A percentile compares a stretch with the other conserved stretches of the same genome.
phyloP scores from a whole-genome alignment of 2,113 vertebrate species.

The Cyanistes caeruleus region DNA sequence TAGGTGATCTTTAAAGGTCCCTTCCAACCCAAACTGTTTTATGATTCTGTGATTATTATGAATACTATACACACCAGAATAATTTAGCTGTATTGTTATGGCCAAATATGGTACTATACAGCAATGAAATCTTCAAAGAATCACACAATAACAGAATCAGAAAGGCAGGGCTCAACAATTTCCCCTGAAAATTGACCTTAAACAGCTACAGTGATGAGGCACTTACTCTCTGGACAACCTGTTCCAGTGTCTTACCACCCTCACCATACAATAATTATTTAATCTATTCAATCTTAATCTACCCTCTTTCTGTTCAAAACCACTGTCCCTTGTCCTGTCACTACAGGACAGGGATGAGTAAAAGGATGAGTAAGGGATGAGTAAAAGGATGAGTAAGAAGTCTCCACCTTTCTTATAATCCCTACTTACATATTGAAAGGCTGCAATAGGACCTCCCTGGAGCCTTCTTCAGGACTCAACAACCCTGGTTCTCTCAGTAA shows the following conservation, averaged over 20 bases:
- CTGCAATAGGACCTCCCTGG: background rate
- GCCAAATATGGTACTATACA: background rate
- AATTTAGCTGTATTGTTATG: background rate
- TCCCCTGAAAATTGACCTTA: background rate
- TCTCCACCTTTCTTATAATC: background rate
- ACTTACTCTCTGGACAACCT: background rate
- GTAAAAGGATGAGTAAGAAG: background rate
- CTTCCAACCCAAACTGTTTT: background rate
- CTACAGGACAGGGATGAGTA: no score
- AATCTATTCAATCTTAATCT: background rate
- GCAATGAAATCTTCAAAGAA: background rate
- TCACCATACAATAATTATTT: background rate
- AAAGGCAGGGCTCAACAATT: background rate
- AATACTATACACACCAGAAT: background rate
- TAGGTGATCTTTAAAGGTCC: background rate
- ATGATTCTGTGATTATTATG: background rate
- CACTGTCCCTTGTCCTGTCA: background rate
- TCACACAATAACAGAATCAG: background rate
- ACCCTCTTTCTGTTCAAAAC: background rate
- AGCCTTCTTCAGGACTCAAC: background rate
- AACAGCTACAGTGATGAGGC: background rate
- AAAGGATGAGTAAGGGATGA: no score
- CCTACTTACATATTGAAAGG: background rate
- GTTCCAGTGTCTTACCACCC: background rate
- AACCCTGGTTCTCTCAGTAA: background rate